phyloP scores from a whole-genome alignment of 2,888 invertebrate species.

The Aplocera efformata region DNA sequence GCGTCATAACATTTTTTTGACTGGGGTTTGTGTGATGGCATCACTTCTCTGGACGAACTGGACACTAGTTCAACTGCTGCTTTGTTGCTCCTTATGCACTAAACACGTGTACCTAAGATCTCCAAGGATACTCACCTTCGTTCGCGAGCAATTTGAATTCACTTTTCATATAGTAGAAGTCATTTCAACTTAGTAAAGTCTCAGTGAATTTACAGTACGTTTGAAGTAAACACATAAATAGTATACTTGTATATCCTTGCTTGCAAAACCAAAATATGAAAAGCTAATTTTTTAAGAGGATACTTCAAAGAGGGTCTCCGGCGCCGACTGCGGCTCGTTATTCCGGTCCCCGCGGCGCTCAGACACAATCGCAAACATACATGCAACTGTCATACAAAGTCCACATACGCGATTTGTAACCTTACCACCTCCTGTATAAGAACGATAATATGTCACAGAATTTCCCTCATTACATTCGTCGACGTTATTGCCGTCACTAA shows the following conservation, averaged over 20 bases:
- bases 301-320: slow-evolving; percentile 35
- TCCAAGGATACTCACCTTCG: too few species aligned
- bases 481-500: slow-evolving; percentile 66
- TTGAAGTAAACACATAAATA: too few species aligned
- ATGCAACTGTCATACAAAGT: slow-evolving; percentile 38
- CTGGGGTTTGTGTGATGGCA: too few species aligned
- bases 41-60: too few species aligned
- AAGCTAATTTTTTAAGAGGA: slow-evolving; percentile 31
- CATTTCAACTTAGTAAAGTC: too few species aligned
- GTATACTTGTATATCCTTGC: neutral
- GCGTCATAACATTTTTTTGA: too few species aligned
- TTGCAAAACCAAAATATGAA: slow-evolving; percentile 8
- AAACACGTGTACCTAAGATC: too few species aligned
- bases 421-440: slow-evolving; percentile 40
- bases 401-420: slow-evolving; percentile 47
- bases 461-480: slow-evolving; percentile 66
- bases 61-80: too few species aligned
- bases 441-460: slow-evolving; percentile 44
- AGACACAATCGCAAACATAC: slow-evolving; percentile 48
- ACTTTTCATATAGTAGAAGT: too few species aligned
- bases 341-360: slow-evolving; percentile 62
- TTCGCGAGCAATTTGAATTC: too few species aligned
- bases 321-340: slow-evolving; percentile 64
- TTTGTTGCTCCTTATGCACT: too few species aligned
- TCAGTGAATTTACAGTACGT: too few species aligned